These are phyloP conservation scores for Myotis myotis DNA, from an alignment of 2,797 vertebrate species.

Conservation along the genomic window DNA sequence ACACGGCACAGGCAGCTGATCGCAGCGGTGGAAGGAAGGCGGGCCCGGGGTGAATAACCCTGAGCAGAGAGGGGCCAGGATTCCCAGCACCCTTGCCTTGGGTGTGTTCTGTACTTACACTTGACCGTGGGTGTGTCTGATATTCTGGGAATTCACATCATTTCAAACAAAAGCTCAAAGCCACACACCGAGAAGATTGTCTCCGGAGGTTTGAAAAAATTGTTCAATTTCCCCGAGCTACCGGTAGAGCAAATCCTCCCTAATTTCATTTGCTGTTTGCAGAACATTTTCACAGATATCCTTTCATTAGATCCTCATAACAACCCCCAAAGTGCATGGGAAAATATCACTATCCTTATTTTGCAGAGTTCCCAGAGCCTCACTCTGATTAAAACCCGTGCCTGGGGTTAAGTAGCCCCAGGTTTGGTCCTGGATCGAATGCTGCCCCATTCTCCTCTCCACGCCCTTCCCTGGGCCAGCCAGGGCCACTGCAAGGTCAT, in stretches of 20 bases:
- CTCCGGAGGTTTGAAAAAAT: constrained; percentile 70
- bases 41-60: background rate
- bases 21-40: background rate
- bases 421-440: background rate
- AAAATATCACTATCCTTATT: constrained; percentile 39
- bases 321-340: background rate
- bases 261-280: constrained; percentile 57
- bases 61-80: background rate
- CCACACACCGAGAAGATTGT: constrained; percentile 77
- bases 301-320: constrained; percentile 46
- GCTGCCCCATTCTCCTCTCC: background rate
- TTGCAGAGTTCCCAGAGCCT: constrained; percentile 44
- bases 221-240: constrained; percentile 61
- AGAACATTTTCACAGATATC: constrained; percentile 61
- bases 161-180: constrained; percentile 77
- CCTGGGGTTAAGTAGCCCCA: constrained; percentile 17
- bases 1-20: background rate
- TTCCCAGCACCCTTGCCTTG: constrained; percentile 68
- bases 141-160: constrained; percentile 76
- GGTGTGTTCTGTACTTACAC: constrained; percentile 71
- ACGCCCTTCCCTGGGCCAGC: background rate
- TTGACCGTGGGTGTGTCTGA: constrained; percentile 70
- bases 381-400: constrained; percentile 26
- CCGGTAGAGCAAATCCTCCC: constrained; percentile 36
- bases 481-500: background rate